Percentiles rank a stretch among this genome's conserved stretches.
Evolutionary conservation across 2,888 invertebrate species (phyloP).

Genomic region (Achlya flavicornis): DNA sequence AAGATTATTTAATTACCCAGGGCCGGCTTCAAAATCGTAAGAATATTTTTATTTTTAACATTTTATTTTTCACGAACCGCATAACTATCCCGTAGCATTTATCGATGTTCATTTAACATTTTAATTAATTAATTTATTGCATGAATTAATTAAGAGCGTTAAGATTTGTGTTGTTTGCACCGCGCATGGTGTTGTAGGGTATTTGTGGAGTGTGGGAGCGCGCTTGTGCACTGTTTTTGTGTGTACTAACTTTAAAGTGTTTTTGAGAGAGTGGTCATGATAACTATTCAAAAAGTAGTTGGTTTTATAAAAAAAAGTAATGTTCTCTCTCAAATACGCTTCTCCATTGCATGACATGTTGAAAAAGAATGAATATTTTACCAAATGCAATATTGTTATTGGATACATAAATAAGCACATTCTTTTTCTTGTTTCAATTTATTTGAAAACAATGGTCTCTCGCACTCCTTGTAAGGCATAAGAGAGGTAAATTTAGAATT

Average conservation of each 20-base stretch:
- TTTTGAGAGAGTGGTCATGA: background rate
- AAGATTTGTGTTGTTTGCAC: constrained; percentile 45
- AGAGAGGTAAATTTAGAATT: constrained; percentile 67
- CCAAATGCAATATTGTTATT: background rate
- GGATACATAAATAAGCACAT: too few relatives aligned
- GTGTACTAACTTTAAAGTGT: background rate
- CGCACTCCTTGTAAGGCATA: constrained; percentile 62
- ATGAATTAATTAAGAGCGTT: constrained; percentile 58
- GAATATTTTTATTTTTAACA: too few relatives aligned
- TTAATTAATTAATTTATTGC: constrained; percentile 72
- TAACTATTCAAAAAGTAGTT: background rate
- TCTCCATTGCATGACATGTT: background rate
- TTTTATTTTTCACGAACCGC: background rate
- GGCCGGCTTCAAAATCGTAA: background rate
- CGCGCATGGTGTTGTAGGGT: constrained; percentile 30
- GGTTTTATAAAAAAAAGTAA: too few relatives aligned
- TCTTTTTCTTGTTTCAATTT: background rate
- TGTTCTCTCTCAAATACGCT: background rate
- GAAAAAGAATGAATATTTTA: background rate
- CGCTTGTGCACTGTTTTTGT: background rate
- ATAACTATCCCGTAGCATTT: constrained; percentile 19
- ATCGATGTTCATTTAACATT: constrained; percentile 53
- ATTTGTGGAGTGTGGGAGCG: constrained; percentile 49
- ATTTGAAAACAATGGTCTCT: constrained; percentile 38
- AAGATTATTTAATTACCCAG: background rate